Base-by-base conservation (phyloP, 2,113 vertebrate species). In the Holacanthus passer region DNA sequence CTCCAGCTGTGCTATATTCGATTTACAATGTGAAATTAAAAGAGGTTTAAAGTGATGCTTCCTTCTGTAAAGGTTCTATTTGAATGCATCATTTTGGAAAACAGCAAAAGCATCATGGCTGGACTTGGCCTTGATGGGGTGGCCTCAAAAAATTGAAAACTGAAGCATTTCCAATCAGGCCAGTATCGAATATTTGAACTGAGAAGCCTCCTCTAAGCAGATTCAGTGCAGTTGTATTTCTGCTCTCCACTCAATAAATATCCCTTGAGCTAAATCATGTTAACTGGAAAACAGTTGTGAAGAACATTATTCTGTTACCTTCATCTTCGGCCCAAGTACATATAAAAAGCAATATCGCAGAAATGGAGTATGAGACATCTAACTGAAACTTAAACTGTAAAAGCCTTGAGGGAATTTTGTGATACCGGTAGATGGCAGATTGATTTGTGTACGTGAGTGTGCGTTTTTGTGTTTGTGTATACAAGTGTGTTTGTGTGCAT, bases 151-250 rank as follows among this genome's bases (percentile, higher is more conserved):
- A 79, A 56, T 48, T n/a, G n/a, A n/a, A n/a, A 20, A 3, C 29
- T 64, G 59, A 48, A 31, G 52, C 50, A 11, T 24, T 77, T 68
- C 75, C 75, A 68, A 77, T 55, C 47, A 48, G n/a, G 37, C 29
- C 50, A 77, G 52, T 64, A 41, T 69, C 9, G 22, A 5, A 53
- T 5, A 45, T 75, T 59, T 69, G 5, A 76, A 16, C 2, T 41
- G 24, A 77, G 59, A 68, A 39, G 35, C 5, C 9, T 22, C 29
- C 24, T 52, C 24, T 16, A 22, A 71, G 45, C 41, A 67, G 45
- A 79, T 64, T 81, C n/a, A 20, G 24, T 56, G 24, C 24, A 37
- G 56, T 82, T 82, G 3, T 41, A 63, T 63, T 68, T 73, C 62
- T 58, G 17, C 31, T 68, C 29, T 65, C 67, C 31, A 53, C 29